Base-by-base conservation (phyloP, 2,113 vertebrate genomes). In the Pandion haliaetus region DNA sequence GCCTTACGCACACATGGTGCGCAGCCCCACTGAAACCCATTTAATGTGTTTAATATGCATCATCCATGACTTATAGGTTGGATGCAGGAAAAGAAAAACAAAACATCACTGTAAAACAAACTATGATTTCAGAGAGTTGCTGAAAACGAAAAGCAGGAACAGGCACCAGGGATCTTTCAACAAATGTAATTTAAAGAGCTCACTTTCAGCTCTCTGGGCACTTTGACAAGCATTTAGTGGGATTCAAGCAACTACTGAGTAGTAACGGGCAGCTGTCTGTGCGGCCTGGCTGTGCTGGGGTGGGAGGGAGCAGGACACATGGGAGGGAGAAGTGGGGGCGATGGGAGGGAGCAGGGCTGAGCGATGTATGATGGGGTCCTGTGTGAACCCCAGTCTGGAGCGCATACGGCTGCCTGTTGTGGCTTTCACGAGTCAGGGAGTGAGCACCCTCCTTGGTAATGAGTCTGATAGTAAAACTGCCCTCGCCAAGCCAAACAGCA, bases 171-270 rank as follows among this genome's bases (percentile, higher is more conserved):
- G 93, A 97, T 98, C 97, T 97, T 97, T 97, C 97, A 97, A 96
- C 76, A 85, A 97, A 98, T 97, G 95, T 96, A 94, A 97, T 98
- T 98, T 97, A 97, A 95, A 97, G 96, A 97, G 93, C 95, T 98
- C 90, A 72, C 73, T 78, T 91, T 97, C 95, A 96, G 84, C 17
- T 62, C 83, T 91, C 87, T 42, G 72, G 93, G 97, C 88, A 92
- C 72, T 96, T 95, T 97, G 97, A 98, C 97, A 98, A 97, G 82
- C 93, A 92, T 97, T 97, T 97, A 98, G 92, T 96, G 91, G 81
- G 91, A 95, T 92, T 91, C 81, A 54, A 81, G 80, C 95, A 96
- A 97, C 93, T 97, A 93, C 92, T 58, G 94, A 97, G 91, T 67
- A 96, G 96, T 81, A 91, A 95, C 0, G 86, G 96, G 97, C 96